Conservation (phyloP, 2,888 invertebrate species). For the Hirtodrosophila trivittata region DNA sequence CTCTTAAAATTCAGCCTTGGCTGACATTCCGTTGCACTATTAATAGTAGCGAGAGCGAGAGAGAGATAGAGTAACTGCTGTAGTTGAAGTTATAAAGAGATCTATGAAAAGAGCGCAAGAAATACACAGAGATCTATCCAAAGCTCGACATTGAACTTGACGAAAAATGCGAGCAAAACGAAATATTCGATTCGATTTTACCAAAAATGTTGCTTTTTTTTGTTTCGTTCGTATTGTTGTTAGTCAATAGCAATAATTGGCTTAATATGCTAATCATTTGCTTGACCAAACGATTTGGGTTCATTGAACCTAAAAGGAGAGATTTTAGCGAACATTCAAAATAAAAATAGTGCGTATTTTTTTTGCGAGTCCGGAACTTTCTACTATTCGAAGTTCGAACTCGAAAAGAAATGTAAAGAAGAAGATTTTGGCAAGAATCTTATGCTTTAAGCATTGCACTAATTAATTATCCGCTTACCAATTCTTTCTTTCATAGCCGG, state of each 20-base stretch:
- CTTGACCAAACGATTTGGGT: constrained; percentile 2
- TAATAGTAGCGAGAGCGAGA: neutral
- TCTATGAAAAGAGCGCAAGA: neutral
- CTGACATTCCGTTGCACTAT: constrained; percentile 6
- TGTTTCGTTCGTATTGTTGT: constrained; percentile 5
- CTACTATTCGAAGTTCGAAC: too few species aligned
- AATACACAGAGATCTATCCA: constrained; percentile 2
- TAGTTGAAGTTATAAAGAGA: constrained; percentile 2
- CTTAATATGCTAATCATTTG: constrained; percentile 35
- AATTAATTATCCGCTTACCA: neutral
- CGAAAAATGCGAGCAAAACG: constrained; percentile 28
- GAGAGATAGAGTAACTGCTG: neutral
- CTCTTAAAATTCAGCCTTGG: constrained; percentile 15
- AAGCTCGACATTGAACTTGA: constrained; percentile 57
- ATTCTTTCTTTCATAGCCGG: constrained; percentile 85
- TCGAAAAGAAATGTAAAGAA: neutral
- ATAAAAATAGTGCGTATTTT: neutral
- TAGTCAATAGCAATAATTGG: constrained; percentile 18
- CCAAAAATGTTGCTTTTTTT: constrained; percentile 11
- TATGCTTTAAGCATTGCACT: neutral
- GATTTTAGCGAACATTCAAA: neutral
- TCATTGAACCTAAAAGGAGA: constrained; percentile 20
- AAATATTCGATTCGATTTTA: constrained; percentile 18
- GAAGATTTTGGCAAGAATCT: constrained; percentile 6
- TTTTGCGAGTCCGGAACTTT: too few species aligned